Percentiles rank a stretch among this genome's conserved stretches.
phyloP scores from a whole-genome alignment of 2,797 vertebrate genomes.

The Rallus crepitans region DNA sequence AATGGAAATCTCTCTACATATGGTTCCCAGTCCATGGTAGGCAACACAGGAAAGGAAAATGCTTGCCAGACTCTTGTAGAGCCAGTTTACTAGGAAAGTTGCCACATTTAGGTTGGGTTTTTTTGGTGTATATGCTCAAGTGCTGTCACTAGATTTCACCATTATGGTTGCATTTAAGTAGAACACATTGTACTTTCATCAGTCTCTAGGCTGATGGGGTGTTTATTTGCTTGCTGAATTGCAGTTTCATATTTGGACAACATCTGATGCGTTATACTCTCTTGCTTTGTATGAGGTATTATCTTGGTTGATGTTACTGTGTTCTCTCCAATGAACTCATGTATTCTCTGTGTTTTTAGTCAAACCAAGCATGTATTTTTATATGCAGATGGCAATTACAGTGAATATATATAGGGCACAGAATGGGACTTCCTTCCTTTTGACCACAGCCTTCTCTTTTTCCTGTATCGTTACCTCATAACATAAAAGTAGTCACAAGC shows the following conservation, averaged over 20 bases:
- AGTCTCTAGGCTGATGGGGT: background rate
- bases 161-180: background rate
- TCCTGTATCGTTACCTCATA: conserved; percentile 30
- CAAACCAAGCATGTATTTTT: background rate
- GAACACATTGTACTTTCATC: background rate
- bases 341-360: background rate
- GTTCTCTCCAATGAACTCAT: background rate
- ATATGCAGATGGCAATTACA: conserved; percentile 9
- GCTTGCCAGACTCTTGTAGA: background rate
- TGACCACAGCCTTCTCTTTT: background rate
- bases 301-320: background rate
- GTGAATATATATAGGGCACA: conserved; percentile 18
- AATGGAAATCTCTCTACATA: conserved; percentile 67
- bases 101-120: conserved; percentile 65
- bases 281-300: background rate
- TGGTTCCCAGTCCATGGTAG: conserved; percentile 69
- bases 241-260: background rate
- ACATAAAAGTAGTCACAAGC: conserved; percentile 10
- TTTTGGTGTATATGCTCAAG: background rate
- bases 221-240: background rate
- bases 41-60: conserved; percentile 31
- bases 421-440: conserved; percentile 31
- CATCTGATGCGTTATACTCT: background rate
- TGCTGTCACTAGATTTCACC: conserved; percentile 79
- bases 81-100: background rate